Evolutionary conservation across 2,888 invertebrate genomes (phyloP).

Genomic region (Drosophila yooni): DNA sequence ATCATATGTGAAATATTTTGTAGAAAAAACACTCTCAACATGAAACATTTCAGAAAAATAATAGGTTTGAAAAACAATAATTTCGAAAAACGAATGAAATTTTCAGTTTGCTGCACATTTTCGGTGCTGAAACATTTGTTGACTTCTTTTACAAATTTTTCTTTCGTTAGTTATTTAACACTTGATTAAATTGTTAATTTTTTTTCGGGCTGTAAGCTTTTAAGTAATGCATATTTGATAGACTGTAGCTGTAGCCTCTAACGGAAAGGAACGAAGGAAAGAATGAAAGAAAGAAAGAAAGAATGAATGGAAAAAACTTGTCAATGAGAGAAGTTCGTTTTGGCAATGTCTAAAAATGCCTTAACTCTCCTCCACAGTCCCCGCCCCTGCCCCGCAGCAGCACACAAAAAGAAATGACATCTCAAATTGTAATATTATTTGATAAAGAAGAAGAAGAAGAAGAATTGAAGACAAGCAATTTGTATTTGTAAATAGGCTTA

Average conservation of each 20-base stretch:
- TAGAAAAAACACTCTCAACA: neutral
- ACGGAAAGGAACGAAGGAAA: conserved; percentile 5
- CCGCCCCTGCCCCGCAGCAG: neutral
- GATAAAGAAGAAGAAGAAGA: conserved; percentile 41
- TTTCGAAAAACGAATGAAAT: neutral
- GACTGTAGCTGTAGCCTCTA: conserved; percentile 46
- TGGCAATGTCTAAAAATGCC: conserved; percentile 66
- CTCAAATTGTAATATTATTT: conserved; percentile 79
- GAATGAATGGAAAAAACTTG: conserved; percentile 38
- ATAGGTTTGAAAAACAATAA: too few relatives aligned
- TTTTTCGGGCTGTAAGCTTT: conserved; percentile 25
- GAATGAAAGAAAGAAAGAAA: neutral
- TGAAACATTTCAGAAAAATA: too few relatives aligned
- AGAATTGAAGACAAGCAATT: conserved; percentile 71
- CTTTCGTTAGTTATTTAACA: neutral
- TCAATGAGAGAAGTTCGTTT: conserved; percentile 65
- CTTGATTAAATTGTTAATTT: conserved; percentile 5
- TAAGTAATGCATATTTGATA: conserved; percentile 39
- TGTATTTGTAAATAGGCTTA: conserved; percentile 63
- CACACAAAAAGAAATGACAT: conserved; percentile 73
- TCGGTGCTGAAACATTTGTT: neutral
- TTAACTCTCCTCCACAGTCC: conserved; percentile 17
- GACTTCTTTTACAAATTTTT: neutral
- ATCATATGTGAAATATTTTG: neutral
- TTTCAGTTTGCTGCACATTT: neutral